Conservation (phyloP, 2,888 invertebrate genomes). For the Mycalesis mineus region DNA sequence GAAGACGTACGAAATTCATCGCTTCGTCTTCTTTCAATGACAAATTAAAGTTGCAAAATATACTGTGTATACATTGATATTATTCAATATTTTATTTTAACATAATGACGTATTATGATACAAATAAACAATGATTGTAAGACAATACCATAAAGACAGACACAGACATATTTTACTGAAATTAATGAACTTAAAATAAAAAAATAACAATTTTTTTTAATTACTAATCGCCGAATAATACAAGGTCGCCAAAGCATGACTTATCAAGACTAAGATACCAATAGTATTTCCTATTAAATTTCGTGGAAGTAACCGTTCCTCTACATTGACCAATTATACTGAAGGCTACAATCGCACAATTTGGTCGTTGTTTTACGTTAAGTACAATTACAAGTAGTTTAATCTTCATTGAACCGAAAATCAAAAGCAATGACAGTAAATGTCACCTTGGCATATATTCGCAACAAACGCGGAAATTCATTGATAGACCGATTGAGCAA, state of each 20-base stretch:
- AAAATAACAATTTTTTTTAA: neutral
- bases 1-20: neutral
- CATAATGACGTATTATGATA: too few species aligned
- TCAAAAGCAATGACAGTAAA: slow-evolving; percentile 17
- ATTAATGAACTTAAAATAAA: too few species aligned
- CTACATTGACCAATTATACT: neutral
- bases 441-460: slow-evolving; percentile 16
- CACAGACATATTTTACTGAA: too few species aligned
- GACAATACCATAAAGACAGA: too few species aligned
- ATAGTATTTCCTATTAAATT: neutral
- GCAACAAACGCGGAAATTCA: slow-evolving; percentile 6
- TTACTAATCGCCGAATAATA: slow-evolving; percentile 9
- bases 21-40: neutral
- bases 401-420: slow-evolving; percentile 1
- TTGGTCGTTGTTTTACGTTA: neutral
- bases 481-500: neutral
- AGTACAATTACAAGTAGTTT: slow-evolving; percentile 1
- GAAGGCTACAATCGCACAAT: neutral
- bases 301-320: neutral
- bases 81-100: neutral
- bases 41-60: neutral
- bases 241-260: slow-evolving; percentile 22
- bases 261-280: neutral
- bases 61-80: neutral
- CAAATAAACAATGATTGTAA: too few species aligned